A percentile compares a stretch with the other conserved stretches of the same genome.
phyloP scores from a whole-genome alignment of 2,888 invertebrate species.

The Idaea biselata region DNA sequence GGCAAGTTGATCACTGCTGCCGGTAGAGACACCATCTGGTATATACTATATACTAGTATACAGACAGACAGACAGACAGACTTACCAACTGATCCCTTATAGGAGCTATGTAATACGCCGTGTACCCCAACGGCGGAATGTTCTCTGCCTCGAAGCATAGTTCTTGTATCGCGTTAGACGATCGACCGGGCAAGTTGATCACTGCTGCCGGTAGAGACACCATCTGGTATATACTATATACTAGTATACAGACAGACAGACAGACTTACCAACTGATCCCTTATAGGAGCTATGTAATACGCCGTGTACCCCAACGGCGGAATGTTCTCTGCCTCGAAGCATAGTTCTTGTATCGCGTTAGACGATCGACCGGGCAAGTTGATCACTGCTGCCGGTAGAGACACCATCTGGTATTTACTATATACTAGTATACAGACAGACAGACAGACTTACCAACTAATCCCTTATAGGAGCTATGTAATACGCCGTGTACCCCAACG shows the following conservation, averaged over 20 bases:
- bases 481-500: too few relatives aligned
- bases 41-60: too few relatives aligned
- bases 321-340: too few relatives aligned
- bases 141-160: constrained; percentile 80
- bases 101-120: constrained; percentile 61
- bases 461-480: constrained; percentile 60
- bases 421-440: background rate
- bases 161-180: constrained; percentile 79
- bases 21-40: constrained; percentile 78
- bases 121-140: constrained; percentile 76
- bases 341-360: too few relatives aligned
- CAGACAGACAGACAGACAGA: background rate
- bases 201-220: constrained; percentile 72
- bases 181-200: constrained; percentile 82
- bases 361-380: too few relatives aligned
- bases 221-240: too few relatives aligned
- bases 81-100: constrained; percentile 63
- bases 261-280: constrained; percentile 57
- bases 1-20: constrained; percentile 80
- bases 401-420: background rate
- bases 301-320: too few relatives aligned
- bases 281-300: constrained; percentile 56
- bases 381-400: too few relatives aligned
- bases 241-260: constrained; percentile 2
- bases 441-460: constrained; percentile 47